A percentile compares a stretch with the other conserved stretches of the same genome.
These are phyloP conservation scores for Podiceps cristatus DNA, from an alignment of 2,113 vertebrate species.

Conservation along the genomic window DNA sequence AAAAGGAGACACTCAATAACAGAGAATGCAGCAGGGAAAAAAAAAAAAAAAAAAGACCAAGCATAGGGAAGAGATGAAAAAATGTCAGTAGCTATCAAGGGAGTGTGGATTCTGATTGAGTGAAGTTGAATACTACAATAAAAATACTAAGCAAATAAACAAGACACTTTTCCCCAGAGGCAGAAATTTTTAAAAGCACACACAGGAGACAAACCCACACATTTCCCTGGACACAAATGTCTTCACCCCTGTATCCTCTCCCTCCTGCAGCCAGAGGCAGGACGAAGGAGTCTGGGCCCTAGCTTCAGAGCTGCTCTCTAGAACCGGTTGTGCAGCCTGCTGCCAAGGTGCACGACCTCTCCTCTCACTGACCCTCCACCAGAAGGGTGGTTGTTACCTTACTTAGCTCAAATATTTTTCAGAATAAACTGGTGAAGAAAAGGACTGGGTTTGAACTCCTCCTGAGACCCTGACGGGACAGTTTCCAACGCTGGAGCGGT, in stretches of 20 bases:
- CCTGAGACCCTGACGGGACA: neutral
- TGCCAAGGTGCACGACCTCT: neutral
- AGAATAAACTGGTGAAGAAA: neutral
- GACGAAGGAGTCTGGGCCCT: neutral
- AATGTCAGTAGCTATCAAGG: neutral
- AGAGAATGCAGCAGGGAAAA: neutral
- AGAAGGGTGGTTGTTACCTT: neutral
- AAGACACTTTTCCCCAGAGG: neutral
- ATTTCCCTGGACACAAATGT: neutral
- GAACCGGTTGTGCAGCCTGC: neutral
- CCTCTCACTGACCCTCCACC: neutral
- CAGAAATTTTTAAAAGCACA: neutral
- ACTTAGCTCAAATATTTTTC: constrained; percentile 9
- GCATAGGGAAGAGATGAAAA: neutral
- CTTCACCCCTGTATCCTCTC: neutral
- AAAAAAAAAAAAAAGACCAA: neutral
- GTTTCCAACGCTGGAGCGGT: neutral
- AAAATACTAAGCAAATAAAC: constrained; percentile 7
- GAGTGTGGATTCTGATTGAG: neutral
- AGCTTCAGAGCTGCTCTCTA: neutral
- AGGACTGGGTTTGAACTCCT: neutral
- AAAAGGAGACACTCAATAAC: neutral
- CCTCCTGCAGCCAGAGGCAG: neutral
- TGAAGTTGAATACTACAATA: neutral
- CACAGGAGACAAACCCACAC: neutral